phyloP scores from a whole-genome alignment of 2,888 invertebrate species.

The Ceraclea dissimilis region DNA sequence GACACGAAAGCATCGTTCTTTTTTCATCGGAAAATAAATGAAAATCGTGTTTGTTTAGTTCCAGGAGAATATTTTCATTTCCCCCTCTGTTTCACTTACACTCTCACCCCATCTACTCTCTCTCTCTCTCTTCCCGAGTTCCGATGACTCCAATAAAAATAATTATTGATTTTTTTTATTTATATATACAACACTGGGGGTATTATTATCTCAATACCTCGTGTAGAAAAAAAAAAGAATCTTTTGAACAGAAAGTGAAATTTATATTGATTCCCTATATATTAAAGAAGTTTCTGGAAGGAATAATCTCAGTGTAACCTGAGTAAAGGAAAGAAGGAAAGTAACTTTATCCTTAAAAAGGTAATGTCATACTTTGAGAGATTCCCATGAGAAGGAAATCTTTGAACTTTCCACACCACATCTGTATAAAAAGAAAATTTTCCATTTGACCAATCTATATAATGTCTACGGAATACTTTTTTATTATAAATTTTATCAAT shows the following conservation, averaged over 20 bases:
- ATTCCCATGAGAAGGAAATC: not conserved
- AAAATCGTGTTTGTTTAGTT: slow-evolving; percentile 25
- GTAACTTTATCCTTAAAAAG: too few species aligned
- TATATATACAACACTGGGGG: too few species aligned
- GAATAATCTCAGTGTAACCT: too few species aligned
- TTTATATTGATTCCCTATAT: too few species aligned
- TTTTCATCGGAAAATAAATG: slow-evolving; percentile 20
- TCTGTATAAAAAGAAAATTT: not conserved
- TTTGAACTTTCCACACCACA: not conserved
- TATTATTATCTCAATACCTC: too few species aligned
- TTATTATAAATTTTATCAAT: too few species aligned
- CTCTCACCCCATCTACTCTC: not conserved
- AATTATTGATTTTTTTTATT: not conserved
- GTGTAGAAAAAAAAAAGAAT: too few species aligned
- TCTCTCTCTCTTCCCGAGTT: not conserved
- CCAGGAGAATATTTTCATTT: slow-evolving; percentile 6
- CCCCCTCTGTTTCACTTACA: not conserved
- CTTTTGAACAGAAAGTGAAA: too few species aligned
- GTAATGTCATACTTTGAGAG: too few species aligned
- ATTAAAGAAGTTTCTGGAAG: too few species aligned
- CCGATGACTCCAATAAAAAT: not conserved
- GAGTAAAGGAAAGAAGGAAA: too few species aligned
- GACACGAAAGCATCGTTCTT: not conserved
- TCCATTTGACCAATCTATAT: not conserved
- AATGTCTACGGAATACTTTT: too few species aligned